Evolutionary conservation across 1,140 invertebrate genomes (phyloP), one percentile per base, ranked within the genome.

Genomic region (Pristionchus pacificus): DNA sequence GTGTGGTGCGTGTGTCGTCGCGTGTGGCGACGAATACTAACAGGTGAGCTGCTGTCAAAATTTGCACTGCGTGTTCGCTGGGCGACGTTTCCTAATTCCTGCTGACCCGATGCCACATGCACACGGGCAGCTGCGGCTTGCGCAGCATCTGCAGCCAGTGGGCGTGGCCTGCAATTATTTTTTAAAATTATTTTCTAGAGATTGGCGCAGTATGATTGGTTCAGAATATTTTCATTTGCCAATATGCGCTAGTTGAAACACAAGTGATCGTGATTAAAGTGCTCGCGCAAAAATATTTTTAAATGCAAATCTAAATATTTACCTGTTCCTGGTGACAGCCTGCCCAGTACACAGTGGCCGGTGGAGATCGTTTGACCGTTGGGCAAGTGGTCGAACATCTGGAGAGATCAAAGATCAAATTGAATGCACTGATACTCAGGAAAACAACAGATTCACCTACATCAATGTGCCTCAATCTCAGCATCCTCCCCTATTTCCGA

Each of bases 21-120:
- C n/a, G n/a, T n/a, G n/a, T n/a, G n/a, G n/a, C n/a, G n/a, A n/a
- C n/a, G n/a, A n/a, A n/a, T n/a, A n/a, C n/a, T n/a, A n/a, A n/a
- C n/a, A n/a, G n/a, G n/a, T n/a, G n/a, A n/a, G n/a, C n/a, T n/a
- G n/a, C n/a, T n/a, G n/a, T n/a, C n/a, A n/a, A n/a, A n/a, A n/a
- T n/a, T n/a, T n/a, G n/a, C n/a, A n/a, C n/a, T n/a, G n/a, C n/a
- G n/a, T n/a, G n/a, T n/a, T n/a, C n/a, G n/a, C n/a, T n/a, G n/a
- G n/a, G n/a, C n/a, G n/a, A n/a, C n/a, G n/a, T n/a, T n/a, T n/a
- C n/a, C n/a, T n/a, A n/a, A n/a, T n/a, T n/a, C n/a, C n/a, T n/a
- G n/a, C n/a, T n/a, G n/a, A n/a, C n/a, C n/a, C 63, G 68, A 28
- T 76, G 75, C 75, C 75, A 76, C 75, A 76, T 76, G 33, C 75